Conservation (phyloP, 2,797 vertebrate species). For the Chelidonichthys spinosus region DNA sequence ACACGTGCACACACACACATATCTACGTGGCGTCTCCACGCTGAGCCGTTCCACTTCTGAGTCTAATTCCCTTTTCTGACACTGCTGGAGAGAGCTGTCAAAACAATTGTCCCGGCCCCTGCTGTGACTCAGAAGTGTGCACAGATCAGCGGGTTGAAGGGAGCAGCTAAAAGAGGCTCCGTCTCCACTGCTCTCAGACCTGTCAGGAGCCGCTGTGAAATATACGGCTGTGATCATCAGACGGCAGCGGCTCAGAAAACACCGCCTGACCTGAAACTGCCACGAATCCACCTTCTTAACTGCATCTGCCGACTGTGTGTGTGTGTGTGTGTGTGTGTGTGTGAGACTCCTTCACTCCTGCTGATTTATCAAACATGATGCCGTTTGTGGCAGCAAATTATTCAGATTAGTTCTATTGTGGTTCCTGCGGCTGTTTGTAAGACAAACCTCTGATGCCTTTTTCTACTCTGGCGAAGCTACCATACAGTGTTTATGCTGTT, state of each 20-base stretch:
- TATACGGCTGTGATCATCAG: slow-evolving; percentile 63
- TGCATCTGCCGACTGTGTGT: slow-evolving; percentile 21
- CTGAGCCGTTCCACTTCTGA: slow-evolving; percentile 63
- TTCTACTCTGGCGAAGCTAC: background rate
- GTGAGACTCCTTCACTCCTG: slow-evolving; percentile 1
- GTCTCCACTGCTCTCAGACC: slow-evolving; percentile 67
- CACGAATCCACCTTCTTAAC: slow-evolving; percentile 50
- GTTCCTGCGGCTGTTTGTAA: slow-evolving; percentile 3
- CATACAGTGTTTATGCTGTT: no score
- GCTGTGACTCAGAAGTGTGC: slow-evolving; percentile 75
- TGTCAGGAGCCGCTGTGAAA: slow-evolving; percentile 67
- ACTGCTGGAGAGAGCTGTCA: slow-evolving; percentile 81
- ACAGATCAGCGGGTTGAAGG: slow-evolving; percentile 69
- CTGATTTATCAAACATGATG: slow-evolving; percentile 50
- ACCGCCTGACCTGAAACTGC: slow-evolving; percentile 73
- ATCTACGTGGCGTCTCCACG: slow-evolving; percentile 41
- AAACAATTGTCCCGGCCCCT: slow-evolving; percentile 79
- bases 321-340: no score
- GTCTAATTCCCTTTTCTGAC: slow-evolving; percentile 76
- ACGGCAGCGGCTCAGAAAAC: slow-evolving; percentile 55
- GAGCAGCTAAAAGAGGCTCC: slow-evolving; percentile 69
- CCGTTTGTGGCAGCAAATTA: slow-evolving; percentile 2
- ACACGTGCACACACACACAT: slow-evolving; percentile 1
- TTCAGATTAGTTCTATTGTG: slow-evolving; percentile 27
- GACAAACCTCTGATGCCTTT: background rate